These are phyloP conservation scores for Microcebus ravelobensis DNA, from an alignment of 2,113 vertebrate genomes.

Conservation along the genomic window DNA sequence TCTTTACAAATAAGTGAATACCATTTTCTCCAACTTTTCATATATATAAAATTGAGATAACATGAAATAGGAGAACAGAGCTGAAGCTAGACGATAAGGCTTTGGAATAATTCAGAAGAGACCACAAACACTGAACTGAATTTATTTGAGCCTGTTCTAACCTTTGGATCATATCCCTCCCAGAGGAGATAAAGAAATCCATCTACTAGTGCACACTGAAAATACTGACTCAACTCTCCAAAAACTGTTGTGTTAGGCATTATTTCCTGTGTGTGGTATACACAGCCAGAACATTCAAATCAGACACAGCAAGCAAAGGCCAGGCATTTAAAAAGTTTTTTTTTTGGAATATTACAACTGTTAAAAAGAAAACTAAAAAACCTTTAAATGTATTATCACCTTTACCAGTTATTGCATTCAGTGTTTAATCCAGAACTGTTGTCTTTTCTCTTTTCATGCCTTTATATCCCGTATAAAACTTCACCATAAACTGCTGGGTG, in stretches of 20 bases:
- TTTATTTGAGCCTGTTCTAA: constrained; percentile 69
- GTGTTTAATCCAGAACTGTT: constrained; percentile 19
- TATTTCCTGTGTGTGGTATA: constrained; percentile 27
- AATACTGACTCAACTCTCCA: constrained; percentile 41
- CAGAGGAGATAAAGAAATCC: constrained; percentile 58
- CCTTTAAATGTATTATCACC: constrained; percentile 29
- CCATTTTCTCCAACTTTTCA: background rate
- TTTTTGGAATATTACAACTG: background rate
- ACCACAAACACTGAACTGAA: constrained; percentile 32
- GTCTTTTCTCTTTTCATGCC: background rate
- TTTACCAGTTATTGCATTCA: background rate
- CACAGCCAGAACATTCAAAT: background rate
- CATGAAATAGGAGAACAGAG: background rate
- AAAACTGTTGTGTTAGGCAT: constrained; percentile 34
- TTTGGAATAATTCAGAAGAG: constrained; percentile 62
- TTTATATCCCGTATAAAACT: background rate
- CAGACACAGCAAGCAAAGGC: background rate
- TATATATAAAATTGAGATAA: constrained; percentile 5
- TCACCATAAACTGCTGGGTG: constrained; percentile 5
- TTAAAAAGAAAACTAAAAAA: background rate
- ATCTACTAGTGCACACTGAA: background rate
- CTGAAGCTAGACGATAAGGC: background rate
- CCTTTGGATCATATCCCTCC: constrained; percentile 65
- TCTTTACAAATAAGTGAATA: constrained; percentile 35
- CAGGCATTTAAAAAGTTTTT: background rate